Base-by-base conservation (phyloP, 2,797 vertebrate genomes). In the Cygnus olor region DNA sequence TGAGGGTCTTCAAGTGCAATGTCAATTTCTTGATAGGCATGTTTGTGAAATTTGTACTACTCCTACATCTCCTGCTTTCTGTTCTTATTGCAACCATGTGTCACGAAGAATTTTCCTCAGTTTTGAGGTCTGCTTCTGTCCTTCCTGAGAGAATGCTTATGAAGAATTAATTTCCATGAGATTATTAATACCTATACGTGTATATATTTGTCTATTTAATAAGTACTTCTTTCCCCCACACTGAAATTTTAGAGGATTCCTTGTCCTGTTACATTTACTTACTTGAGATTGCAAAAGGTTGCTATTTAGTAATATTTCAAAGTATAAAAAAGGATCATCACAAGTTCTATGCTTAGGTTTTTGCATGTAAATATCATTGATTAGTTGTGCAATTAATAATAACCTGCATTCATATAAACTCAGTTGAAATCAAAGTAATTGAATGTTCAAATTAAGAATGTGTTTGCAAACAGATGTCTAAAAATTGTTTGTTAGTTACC, bases 401-500 rank as follows among this genome's bases (percentile, higher is more conserved):
- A 86, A 69, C 45, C 17, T 85, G 18, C 53, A 25, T 82, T 93
- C 44, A 21, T 82, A 93, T 57, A 32, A 1, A 2, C 14, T 54
- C 16, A 66, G 42, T 68, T 80, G 84, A 88, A 91, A 88, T 90
- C 60, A 80, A 79, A 94, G 89, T 77, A 86, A 85, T 15, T 57
- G 60, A 87, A 71, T 58, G 68, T 86, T 90, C 60, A 65, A 68
- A 94, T 93, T 90, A 89, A 80, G 78, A 82, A 69, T 69, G 20
- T 54, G 27, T 91, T 95, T 87, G 36, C 74, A 71, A 93, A 84
- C 63, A 90, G 56, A 61, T 86, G 65, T 89, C 71, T 86, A 61
- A 80, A 91, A 90, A 47, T 84, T 82, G 38, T 76, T 64, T 69
- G 3, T 76, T 80, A 34, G 60, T 85, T 90, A 88, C 56, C 47